Conservation (phyloP, 2,888 invertebrate species). For the Chaetogeoica ovagalla region DNA sequence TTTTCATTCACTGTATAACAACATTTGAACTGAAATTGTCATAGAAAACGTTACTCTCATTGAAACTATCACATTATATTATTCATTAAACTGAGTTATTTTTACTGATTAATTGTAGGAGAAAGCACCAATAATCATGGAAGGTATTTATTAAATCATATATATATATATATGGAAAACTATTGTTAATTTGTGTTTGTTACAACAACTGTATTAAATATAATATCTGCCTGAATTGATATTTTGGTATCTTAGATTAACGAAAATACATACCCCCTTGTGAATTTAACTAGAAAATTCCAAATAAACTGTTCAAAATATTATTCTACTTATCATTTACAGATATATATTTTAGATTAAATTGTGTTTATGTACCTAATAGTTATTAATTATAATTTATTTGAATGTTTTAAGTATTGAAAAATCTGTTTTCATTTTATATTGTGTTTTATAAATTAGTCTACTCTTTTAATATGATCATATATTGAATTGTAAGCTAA, state of each 20-base stretch:
- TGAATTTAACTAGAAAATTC: neutral
- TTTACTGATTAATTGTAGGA: neutral
- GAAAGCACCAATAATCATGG: neutral
- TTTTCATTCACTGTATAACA: neutral
- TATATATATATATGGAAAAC: neutral
- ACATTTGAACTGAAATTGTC: neutral
- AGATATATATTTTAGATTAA: constrained; percentile 14
- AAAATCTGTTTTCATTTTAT: constrained; percentile 21
- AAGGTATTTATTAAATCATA: neutral
- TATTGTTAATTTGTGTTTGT: neutral
- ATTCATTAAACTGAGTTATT: neutral
- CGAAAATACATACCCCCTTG: neutral
- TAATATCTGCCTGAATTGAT: neutral
- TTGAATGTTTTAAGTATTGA: constrained; percentile 26
- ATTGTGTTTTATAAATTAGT: neutral
- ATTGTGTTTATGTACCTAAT: constrained; percentile 1
- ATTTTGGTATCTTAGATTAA: constrained; percentile 24
- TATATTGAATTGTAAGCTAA: constrained; percentile 24
- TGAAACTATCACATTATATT: neutral
- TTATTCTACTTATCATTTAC: constrained; percentile 15
- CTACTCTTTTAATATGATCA: too few relatives aligned
- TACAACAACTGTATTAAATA: neutral
- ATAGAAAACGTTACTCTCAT: neutral
- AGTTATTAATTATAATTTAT: constrained; percentile 31
- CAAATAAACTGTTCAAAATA: constrained; percentile 3